Evolutionary conservation across 2,888 invertebrate genomes (phyloP).

Genomic region (Clepsis dumicolana): DNA sequence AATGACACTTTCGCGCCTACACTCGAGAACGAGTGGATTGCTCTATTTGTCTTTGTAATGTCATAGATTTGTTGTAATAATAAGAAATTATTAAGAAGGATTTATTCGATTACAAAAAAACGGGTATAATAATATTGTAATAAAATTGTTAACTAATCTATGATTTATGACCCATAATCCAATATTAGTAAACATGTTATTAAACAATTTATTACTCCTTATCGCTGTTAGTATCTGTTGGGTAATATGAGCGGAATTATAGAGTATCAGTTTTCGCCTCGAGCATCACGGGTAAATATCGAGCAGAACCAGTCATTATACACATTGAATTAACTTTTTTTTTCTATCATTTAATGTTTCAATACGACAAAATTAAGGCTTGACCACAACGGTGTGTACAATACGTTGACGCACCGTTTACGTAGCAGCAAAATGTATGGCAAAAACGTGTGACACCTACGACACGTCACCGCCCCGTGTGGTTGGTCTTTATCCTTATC

Average conservation of each 20-base stretch:
- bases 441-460: too few relatives aligned
- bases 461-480: too few relatives aligned
- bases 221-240: constrained; percentile 37
- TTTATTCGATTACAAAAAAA: not conserved
- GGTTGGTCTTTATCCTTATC: too few relatives aligned
- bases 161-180: constrained; percentile 8
- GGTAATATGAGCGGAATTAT: constrained; percentile 39
- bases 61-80: not conserved
- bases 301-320: constrained; percentile 35
- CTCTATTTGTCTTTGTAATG: not conserved
- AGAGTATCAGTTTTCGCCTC: constrained; percentile 37
- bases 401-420: too few relatives aligned
- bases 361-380: constrained; percentile 9
- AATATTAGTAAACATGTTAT: constrained; percentile 26
- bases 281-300: constrained; percentile 36
- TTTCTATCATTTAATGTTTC: constrained; percentile 6
- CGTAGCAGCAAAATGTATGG: too few relatives aligned
- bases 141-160: not conserved
- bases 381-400: too few relatives aligned
- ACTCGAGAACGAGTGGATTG: not conserved
- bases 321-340: constrained; percentile 26
- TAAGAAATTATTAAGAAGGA: not conserved
- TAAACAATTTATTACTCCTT: constrained; percentile 37
- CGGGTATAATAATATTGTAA: not conserved
- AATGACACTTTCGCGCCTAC: constrained; percentile 37